Conservation (phyloP, 2,113 vertebrate genomes). For the Martes martes region DNA sequence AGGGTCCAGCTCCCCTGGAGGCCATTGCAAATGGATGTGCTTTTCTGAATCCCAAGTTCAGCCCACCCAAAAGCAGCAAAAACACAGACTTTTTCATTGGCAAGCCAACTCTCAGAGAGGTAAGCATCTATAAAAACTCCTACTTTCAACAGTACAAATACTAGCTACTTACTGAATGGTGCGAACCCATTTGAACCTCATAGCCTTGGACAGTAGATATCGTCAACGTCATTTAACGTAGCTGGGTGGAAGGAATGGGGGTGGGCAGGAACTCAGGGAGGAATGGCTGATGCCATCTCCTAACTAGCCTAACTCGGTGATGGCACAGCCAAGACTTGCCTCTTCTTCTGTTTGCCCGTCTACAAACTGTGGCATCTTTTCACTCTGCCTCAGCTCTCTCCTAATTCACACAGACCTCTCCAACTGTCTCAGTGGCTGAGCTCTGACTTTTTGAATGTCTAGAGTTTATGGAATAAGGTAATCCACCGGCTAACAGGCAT, state of each 20-base stretch:
- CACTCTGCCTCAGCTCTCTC: background rate
- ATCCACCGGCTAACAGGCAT: background rate
- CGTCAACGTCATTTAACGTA: background rate
- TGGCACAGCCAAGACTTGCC: background rate
- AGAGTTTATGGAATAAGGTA: background rate
- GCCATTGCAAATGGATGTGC: slow-evolving; percentile 98
- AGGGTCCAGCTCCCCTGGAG: slow-evolving; percentile 96
- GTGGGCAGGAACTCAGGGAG: background rate
- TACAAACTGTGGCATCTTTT: background rate
- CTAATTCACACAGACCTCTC: background rate
- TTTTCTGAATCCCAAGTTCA: slow-evolving; percentile 96
- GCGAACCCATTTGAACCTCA: background rate
- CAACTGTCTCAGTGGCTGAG: background rate
- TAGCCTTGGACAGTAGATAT: background rate
- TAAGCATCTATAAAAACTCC: slow-evolving; percentile 71
- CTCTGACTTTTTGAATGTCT: background rate
- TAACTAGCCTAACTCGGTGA: too few species aligned
- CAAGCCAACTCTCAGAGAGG: slow-evolving; percentile 98
- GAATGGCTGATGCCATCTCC: background rate
- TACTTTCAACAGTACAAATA: background rate
- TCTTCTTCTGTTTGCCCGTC: background rate
- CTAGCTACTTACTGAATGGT: background rate
- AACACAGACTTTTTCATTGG: slow-evolving; percentile 99
- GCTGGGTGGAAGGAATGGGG: too few species aligned
- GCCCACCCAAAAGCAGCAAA: slow-evolving; percentile 97